Percentiles rank a stretch among this genome's conserved stretches.
These are phyloP conservation scores for Idaea aversata DNA, from an alignment of 2,888 invertebrate genomes.

Conservation along the genomic window DNA sequence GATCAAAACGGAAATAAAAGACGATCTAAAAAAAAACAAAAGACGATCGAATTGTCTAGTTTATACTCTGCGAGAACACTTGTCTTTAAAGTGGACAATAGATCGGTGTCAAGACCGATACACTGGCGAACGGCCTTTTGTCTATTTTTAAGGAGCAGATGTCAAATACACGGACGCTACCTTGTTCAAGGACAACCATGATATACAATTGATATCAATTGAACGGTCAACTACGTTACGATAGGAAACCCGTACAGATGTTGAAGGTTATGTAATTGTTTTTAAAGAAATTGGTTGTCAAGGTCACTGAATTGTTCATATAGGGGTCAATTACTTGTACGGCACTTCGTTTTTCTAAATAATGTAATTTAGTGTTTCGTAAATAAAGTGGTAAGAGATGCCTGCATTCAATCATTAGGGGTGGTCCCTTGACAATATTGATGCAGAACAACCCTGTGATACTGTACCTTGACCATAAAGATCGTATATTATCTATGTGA, in stretches of 20 bases:
- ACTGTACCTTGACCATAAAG: no score
- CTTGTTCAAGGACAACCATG: constrained; percentile 31
- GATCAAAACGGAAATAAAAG: no score
- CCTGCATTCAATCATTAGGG: no score
- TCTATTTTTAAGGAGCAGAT: constrained; percentile 54
- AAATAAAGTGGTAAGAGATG: no score
- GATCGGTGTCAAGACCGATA: constrained; percentile 64
- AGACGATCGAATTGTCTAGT: not conserved
- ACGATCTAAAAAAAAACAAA: no score
- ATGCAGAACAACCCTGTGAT: no score
- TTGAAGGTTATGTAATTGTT: not conserved
- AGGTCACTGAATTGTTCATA: constrained; percentile 11
- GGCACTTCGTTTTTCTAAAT: not conserved
- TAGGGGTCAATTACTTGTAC: constrained; percentile 12
- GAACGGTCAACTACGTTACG: constrained; percentile 9
- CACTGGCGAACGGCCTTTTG: constrained; percentile 43
- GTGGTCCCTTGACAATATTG: no score
- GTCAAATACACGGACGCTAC: constrained; percentile 36
- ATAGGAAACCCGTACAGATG: not conserved
- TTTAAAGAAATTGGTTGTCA: constrained; percentile 8
- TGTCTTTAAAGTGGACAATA: constrained; percentile 44
- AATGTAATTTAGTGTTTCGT: no score
- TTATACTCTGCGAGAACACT: not conserved
- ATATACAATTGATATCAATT: constrained; percentile 31
- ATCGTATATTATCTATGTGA: no score